Evolutionary conservation across 1,140 invertebrate species (phyloP), one percentile per base, ranked within the genome.

Genomic region (Coelopa frigida): DNA sequence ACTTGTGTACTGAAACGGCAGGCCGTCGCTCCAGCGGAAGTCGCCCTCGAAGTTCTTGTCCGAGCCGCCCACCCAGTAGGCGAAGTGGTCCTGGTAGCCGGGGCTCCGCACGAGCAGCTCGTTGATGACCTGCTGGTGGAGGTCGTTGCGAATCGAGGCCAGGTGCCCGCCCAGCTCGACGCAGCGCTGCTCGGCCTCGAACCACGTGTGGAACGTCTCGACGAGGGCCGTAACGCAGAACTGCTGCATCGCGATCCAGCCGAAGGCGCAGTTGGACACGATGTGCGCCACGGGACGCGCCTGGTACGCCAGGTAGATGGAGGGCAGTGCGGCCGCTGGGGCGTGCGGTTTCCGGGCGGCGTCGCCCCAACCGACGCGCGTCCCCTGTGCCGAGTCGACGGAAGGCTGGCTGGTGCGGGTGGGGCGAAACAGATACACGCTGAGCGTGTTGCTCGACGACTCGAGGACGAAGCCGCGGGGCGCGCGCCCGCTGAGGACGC

Each of bases 11-110:
- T 77, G 75, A 59, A 85, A 83, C 6, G 79, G 75, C 40, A 80
- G 66, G n/a, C 81, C 81, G 59, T 85, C 81, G 1, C 78, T 77
- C 85, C 85, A 88, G 31, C 79, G 75, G 67, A 85, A 88, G 57
- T 84, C 81, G 26, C 83, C 82, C 57, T 88, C 85, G 39, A 81
- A 77, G 6, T 74, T 73, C 47, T 75, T 71, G 59, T 87, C 85
- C 5, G 82, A 81, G 2, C 82, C 85, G 15, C 85, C 85, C 22
- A 87, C 80, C 85, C 85, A 88, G 62, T 84, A 86, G 3, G 84
- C 76, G 49, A 76, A 77, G 35, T 78, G 71, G 17, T 80, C 77
- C 12, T 72, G 67, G 52, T 79, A 79, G 4, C 75, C 76, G 8
- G 80, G 78, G 49, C 81, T 83, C 56, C 78, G 74, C 26, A 77